Conservation (phyloP, 2,113 vertebrate species). For the Brachyistius frenatus region DNA sequence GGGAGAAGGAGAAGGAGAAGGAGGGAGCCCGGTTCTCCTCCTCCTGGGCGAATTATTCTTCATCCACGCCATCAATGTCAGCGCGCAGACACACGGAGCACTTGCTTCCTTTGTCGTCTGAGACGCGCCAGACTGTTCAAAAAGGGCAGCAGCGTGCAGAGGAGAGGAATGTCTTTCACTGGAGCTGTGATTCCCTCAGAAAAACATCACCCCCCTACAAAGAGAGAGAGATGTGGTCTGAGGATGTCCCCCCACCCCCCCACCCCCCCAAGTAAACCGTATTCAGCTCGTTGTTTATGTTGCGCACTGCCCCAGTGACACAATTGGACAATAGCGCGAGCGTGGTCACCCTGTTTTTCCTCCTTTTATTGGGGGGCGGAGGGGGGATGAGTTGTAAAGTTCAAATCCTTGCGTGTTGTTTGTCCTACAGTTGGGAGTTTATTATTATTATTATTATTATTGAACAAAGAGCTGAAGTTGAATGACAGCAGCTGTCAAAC, state of each 20-base stretch:
- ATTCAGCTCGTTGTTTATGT: constrained; percentile 71
- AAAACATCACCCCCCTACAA: too few relatives aligned
- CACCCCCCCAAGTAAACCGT: neutral
- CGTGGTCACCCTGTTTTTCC: constrained; percentile 37
- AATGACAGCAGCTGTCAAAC: constrained; percentile 75
- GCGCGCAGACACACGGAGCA: constrained; percentile 77
- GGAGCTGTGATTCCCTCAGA: too few relatives aligned
- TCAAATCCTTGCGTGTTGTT: constrained; percentile 5
- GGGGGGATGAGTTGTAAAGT: constrained; percentile 50
- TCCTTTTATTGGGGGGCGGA: neutral
- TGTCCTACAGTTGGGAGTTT: too few relatives aligned
- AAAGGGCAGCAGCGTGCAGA: constrained; percentile 69
- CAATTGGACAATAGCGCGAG: constrained; percentile 75
- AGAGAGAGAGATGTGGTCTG: too few relatives aligned
- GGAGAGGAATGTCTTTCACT: constrained; percentile 50
- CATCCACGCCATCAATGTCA: constrained; percentile 84
- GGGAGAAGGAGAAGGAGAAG: neutral
- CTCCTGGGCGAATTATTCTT: constrained; percentile 75
- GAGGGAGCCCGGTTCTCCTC: constrained; percentile 34
- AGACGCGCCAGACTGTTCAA: constrained; percentile 84
- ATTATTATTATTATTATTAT: neutral
- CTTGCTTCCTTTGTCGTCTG: constrained; percentile 87
- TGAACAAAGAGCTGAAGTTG: constrained; percentile 65
- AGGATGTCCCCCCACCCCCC: too few relatives aligned
- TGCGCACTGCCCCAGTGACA: constrained; percentile 73